Evolutionary conservation across 1,140 invertebrate genomes (phyloP).

Genomic region (Ooceraea biroi): DNA sequence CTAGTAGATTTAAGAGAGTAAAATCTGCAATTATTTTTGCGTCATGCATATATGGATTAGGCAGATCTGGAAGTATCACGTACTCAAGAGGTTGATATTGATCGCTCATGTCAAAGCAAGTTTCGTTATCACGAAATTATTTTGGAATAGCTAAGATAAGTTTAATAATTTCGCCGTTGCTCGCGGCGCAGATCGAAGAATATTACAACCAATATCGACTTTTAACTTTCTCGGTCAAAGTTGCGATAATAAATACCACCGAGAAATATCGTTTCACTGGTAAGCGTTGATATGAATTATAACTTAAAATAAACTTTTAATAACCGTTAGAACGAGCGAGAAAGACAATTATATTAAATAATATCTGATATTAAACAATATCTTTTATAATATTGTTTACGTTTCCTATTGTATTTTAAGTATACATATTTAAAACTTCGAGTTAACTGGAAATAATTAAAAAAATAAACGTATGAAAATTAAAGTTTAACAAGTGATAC

Average conservation of each 20-base stretch:
- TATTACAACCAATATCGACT: conserved; percentile 43
- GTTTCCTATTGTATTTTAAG: no score
- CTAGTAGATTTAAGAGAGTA: no score
- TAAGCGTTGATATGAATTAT: conserved; percentile 4
- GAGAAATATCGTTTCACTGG: conserved; percentile 25
- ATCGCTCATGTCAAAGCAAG: conserved; percentile 10
- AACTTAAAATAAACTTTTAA: conserved; percentile 38
- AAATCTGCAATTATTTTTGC: no score
- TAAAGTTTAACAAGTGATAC: neutral
- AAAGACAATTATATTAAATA: conserved; percentile 23
- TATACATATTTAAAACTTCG: neutral
- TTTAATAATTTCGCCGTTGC: conserved; percentile 36
- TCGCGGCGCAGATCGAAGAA: conserved; percentile 29
- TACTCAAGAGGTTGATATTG: conserved; percentile 35
- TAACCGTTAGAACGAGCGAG: neutral
- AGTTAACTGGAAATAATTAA: neutral
- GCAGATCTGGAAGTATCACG: neutral
- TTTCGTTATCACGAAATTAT: conserved; percentile 40
- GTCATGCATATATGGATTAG: conserved; percentile 42
- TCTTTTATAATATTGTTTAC: no score
- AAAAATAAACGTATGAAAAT: neutral
- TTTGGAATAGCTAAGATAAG: conserved; percentile 11
- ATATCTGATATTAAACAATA: neutral
- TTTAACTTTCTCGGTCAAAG: conserved; percentile 16
- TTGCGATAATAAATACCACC: conserved; percentile 36